Evolutionary conservation across 2,888 invertebrate species (phyloP).

Genomic region (Caenorhabditis sp.): DNA sequence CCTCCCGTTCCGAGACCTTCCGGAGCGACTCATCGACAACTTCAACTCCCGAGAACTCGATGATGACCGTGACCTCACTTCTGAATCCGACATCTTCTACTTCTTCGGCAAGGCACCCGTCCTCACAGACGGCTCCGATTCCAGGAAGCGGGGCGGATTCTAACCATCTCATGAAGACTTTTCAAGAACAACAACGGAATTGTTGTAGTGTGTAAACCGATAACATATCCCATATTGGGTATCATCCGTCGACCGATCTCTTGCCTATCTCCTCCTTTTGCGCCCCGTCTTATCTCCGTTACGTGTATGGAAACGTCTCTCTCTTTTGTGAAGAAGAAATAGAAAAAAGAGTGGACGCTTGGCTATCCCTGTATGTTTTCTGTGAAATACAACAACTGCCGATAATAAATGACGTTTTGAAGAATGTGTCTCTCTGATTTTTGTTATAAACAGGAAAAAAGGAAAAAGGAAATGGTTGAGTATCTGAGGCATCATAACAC

Average conservation of each 20-base stretch:
- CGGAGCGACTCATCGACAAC: conserved; percentile 37
- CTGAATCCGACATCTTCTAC: conserved; percentile 46
- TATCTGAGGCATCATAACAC: no score
- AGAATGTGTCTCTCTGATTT: conserved; percentile 2
- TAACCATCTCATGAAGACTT: neutral
- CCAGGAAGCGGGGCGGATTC: conserved; percentile 33
- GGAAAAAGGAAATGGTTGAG: neutral
- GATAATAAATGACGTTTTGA: conserved; percentile 5
- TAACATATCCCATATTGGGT: conserved; percentile 41
- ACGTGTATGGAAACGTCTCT: conserved; percentile 9
- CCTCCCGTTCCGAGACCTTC: conserved; percentile 25
- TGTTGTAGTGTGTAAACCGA: conserved; percentile 28
- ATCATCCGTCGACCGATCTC: conserved; percentile 4
- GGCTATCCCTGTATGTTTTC: conserved; percentile 5
- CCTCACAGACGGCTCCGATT: conserved; percentile 5
- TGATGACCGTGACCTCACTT: conserved; percentile 16
- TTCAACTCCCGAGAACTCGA: conserved; percentile 23
- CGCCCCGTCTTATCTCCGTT: neutral
- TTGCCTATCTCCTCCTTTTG: neutral
- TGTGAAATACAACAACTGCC: conserved; percentile 1
- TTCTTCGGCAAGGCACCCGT: conserved; percentile 13
- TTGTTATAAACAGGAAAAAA: neutral
- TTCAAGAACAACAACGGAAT: conserved; percentile 26
- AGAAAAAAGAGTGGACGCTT: neutral
- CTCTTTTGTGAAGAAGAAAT: no score